A percentile compares a stretch with the other conserved stretches of the same genome.
Conservation (phyloP, 1,140 invertebrate genomes). For the Anagrus nilaparvatae region DNA sequence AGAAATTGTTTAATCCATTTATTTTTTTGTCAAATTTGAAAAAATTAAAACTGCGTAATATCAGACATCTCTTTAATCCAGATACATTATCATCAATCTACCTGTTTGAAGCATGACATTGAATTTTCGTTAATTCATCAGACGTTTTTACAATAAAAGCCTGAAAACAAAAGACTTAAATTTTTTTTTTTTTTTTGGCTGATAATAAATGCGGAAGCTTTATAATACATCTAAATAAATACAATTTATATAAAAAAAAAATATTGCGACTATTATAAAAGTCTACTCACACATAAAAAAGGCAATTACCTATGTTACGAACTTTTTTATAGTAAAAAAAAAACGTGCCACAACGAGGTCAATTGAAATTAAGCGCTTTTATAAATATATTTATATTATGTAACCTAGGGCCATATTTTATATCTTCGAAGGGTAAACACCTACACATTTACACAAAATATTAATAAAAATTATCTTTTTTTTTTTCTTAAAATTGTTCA, state of each 20-base stretch:
- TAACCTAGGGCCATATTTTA: constrained; percentile 17
- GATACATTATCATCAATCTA: too few species aligned
- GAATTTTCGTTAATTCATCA: too few species aligned
- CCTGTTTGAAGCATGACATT: too few species aligned
- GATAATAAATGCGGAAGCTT: background rate
- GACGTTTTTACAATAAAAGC: too few species aligned
- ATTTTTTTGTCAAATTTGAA: too few species aligned
- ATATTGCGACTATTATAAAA: background rate
- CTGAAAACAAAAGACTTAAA: background rate
- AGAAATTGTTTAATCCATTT: too few species aligned
- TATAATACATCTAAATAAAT: background rate
- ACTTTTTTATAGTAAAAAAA: background rate
- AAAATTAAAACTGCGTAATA: too few species aligned
- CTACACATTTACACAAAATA: background rate
- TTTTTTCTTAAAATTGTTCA: background rate
- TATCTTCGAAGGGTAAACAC: background rate
- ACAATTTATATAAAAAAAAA: background rate
- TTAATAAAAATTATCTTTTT: background rate
- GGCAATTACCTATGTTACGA: background rate
- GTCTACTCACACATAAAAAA: background rate
- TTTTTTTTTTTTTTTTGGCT: background rate
- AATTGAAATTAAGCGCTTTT: constrained; percentile 37
- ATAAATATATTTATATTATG: constrained; percentile 21
- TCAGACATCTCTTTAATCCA: too few species aligned
- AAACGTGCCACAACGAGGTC: constrained; percentile 35